Percentiles rank a stretch among this genome's conserved stretches.
phyloP scores from a whole-genome alignment of 1,140 invertebrate species.

The Hyposmocoma kahamanoa region DNA sequence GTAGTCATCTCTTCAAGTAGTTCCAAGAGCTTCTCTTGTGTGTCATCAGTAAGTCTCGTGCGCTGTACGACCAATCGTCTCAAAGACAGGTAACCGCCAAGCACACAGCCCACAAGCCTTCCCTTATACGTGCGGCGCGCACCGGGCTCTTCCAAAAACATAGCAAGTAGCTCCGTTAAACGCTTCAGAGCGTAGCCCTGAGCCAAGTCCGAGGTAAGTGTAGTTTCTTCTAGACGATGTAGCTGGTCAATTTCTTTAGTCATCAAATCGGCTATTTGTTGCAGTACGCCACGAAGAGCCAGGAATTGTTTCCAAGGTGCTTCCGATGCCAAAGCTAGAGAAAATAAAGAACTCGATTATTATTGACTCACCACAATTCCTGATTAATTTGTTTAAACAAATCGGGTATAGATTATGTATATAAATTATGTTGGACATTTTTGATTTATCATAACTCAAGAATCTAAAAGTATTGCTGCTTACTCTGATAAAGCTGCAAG shows the following conservation, averaged over 20 bases:
- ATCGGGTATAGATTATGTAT: too few species aligned
- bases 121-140: slow-evolving; percentile 93
- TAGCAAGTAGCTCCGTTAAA: slow-evolving; percentile 89
- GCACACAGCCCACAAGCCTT: slow-evolving; percentile 88
- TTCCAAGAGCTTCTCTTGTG: slow-evolving; percentile 95
- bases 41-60: slow-evolving; percentile 96
- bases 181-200: slow-evolving; percentile 93
- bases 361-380: too few species aligned
- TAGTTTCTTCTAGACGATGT: slow-evolving; percentile 90
- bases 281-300: slow-evolving; percentile 89
- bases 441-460: background rate
- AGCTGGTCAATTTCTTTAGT: slow-evolving; percentile 91
- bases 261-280: slow-evolving; percentile 88
- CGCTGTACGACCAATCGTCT: slow-evolving; percentile 94
- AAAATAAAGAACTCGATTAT: too few species aligned
- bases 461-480: slow-evolving; percentile 14
- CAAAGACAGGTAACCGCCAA: slow-evolving; percentile 95
- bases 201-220: slow-evolving; percentile 93
- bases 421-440: too few species aligned
- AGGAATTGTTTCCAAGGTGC: slow-evolving; percentile 95
- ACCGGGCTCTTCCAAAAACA: slow-evolving; percentile 87
- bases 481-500: slow-evolving; percentile 86
- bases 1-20: slow-evolving; percentile 97
- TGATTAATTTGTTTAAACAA: too few species aligned
- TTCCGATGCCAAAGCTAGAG: slow-evolving; percentile 81